These are phyloP conservation scores for Anguilla anguilla DNA, from an alignment of 2,797 vertebrate species.

Conservation along the genomic window DNA sequence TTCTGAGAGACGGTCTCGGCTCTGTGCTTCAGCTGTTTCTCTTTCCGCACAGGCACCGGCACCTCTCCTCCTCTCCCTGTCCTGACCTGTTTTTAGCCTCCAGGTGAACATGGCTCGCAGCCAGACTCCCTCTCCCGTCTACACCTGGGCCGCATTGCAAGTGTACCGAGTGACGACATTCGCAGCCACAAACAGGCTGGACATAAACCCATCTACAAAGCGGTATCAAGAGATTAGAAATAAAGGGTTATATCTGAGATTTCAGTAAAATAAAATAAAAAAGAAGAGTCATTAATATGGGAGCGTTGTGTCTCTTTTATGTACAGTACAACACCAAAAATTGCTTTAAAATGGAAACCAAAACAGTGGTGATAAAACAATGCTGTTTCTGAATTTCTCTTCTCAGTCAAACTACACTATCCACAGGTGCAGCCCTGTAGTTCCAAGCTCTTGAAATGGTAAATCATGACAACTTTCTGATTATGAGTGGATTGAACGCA, in stretches of 20 bases:
- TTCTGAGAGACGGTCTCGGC: background rate
- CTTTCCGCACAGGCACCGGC: background rate
- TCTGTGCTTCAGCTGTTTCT: background rate
- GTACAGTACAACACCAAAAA: too few species aligned
- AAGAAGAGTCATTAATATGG: too few species aligned
- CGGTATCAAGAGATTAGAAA: background rate
- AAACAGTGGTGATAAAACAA: too few species aligned
- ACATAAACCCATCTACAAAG: background rate
- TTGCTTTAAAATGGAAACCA: too few species aligned
- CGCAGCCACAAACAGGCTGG: background rate
- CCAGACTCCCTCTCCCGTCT: background rate
- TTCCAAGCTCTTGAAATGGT: background rate
- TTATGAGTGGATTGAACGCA: background rate
- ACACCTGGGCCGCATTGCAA: background rate
- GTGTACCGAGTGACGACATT: background rate
- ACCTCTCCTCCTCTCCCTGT: background rate
- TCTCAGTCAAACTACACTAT: background rate
- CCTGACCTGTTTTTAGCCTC: slow-evolving; percentile 6
- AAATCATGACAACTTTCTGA: background rate
- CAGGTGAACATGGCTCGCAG: slow-evolving; percentile 9
- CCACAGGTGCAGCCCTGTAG: background rate
- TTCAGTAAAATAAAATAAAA: background rate
- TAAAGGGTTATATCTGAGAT: background rate
- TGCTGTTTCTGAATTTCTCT: too few species aligned
- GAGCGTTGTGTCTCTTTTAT: too few species aligned